A percentile compares a stretch with the other conserved stretches of the same genome.
phyloP scores from a whole-genome alignment of 2,797 vertebrate species.

The Poecilia velifera region DNA sequence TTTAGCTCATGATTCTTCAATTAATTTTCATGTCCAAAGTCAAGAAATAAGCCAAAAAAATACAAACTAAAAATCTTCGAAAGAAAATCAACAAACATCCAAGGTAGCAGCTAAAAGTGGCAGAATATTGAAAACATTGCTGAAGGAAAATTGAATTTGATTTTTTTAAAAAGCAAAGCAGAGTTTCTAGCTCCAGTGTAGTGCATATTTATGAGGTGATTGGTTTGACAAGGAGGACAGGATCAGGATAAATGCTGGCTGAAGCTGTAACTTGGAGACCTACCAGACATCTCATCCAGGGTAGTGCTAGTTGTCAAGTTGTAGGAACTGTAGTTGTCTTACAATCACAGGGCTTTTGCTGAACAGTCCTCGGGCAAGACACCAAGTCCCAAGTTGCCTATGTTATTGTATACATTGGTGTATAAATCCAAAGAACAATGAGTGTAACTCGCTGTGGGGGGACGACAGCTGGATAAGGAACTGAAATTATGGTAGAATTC shows the following conservation, averaged over 20 bases:
- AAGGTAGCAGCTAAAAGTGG: not conserved
- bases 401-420: not conserved
- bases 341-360: too few relatives aligned
- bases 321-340: not conserved
- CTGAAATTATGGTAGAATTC: not conserved
- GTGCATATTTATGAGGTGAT: not conserved
- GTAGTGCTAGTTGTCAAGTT: not conserved
- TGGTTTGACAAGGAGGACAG: not conserved
- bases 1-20: not conserved
- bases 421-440: not conserved
- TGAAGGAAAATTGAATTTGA: not conserved
- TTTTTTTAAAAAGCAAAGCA: not conserved
- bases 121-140: not conserved
- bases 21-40: not conserved
- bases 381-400: not conserved
- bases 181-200: not conserved
- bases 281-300: not conserved
- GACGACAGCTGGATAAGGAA: not conserved
- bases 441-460: not conserved
- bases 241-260: not conserved
- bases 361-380: not conserved
- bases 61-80: not conserved
- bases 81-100: not conserved
- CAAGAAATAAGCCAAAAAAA: not conserved
- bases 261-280: not conserved